These are phyloP conservation scores for Notolepis coatsorum DNA, from an alignment of 2,797 vertebrate species.

Conservation along the genomic window DNA sequence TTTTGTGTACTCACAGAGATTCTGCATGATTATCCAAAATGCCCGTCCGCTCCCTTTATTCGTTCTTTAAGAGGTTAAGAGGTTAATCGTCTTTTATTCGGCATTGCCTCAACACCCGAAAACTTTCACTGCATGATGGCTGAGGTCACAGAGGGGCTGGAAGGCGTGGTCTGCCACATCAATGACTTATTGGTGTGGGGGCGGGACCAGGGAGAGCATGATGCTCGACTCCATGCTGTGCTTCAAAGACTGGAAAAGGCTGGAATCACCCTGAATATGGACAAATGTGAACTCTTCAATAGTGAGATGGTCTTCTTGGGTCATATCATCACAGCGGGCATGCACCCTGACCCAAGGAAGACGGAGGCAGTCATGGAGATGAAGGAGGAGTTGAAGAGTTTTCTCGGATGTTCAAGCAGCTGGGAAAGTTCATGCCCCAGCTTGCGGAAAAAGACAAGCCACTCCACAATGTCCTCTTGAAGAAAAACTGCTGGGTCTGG, in stretches of 20 bases:
- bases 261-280: constrained; percentile 21
- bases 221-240: not conserved
- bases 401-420: constrained; percentile 18
- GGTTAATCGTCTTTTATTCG: constrained; percentile 8
- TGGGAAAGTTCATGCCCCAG: not conserved
- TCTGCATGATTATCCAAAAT: too few species aligned
- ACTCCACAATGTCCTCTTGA: too few species aligned
- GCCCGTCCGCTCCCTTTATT: too few species aligned
- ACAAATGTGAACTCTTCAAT: constrained; percentile 22
- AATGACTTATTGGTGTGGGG: constrained; percentile 10
- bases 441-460: too few species aligned
- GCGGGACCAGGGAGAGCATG: constrained; percentile 4
- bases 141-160: constrained; percentile 1
- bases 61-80: too few species aligned
- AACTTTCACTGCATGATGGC: constrained; percentile 30
- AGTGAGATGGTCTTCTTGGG: constrained; percentile 20
- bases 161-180: constrained; percentile 20
- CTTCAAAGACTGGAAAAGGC: constrained; percentile 15
- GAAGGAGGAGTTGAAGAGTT: not conserved
- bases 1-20: too few species aligned
- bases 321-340: constrained; percentile 11
- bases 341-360: constrained; percentile 7
- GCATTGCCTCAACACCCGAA: constrained; percentile 17
- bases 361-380: constrained; percentile 9
- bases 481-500: constrained; percentile 11